A percentile compares a stretch with the other conserved stretches of the same genome.
Evolutionary conservation across 2,888 invertebrate species (phyloP).

Genomic region (Vesta saturnalis): DNA sequence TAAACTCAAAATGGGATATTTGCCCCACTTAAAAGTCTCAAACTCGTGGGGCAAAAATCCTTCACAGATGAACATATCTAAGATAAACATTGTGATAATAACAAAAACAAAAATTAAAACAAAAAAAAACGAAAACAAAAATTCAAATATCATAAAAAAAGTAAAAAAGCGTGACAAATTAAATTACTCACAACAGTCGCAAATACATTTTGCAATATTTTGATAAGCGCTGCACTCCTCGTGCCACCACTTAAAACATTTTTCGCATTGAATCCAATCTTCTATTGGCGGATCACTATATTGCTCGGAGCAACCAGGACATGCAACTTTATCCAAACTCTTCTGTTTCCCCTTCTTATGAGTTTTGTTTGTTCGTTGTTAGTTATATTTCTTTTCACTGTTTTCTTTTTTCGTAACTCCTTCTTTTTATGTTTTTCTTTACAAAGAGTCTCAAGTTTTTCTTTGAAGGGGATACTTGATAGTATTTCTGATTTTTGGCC

Average conservation of each 20-base stretch:
- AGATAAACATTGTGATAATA: background rate
- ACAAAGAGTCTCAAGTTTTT: no score
- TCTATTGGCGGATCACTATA: background rate
- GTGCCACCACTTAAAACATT: background rate
- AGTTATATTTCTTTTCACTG: background rate
- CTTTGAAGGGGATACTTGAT: background rate
- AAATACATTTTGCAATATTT: background rate
- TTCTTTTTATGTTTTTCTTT: no score
- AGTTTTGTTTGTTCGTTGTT: background rate
- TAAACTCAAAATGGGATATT: background rate
- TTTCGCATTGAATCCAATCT: background rate
- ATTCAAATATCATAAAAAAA: background rate
- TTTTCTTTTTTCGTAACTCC: no score
- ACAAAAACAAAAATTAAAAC: background rate
- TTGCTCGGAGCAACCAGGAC: background rate
- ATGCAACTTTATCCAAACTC: background rate
- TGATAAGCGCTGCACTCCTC: background rate
- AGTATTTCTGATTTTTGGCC: slow-evolving; percentile 18
- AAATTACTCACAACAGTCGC: background rate
- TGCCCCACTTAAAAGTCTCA: background rate
- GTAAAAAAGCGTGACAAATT: background rate
- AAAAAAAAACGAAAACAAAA: background rate
- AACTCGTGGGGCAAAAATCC: background rate
- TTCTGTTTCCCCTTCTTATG: background rate
- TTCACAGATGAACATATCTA: no score